These are phyloP conservation scores for Macrophya alboannulata DNA, from an alignment of 2,888 invertebrate genomes.

Conservation along the genomic window DNA sequence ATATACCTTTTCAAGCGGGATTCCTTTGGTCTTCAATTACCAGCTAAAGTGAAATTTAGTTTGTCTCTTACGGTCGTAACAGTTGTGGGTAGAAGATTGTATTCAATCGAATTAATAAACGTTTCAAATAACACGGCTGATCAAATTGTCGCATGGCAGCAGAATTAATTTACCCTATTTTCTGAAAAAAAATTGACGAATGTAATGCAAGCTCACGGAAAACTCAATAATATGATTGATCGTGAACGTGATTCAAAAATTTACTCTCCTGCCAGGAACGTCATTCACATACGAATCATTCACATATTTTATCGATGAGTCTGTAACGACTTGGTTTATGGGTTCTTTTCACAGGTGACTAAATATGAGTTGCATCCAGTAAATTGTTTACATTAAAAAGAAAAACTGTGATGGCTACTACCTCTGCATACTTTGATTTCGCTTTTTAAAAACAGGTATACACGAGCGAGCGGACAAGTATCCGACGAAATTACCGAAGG, in stretches of 20 bases:
- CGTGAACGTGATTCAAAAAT: neutral
- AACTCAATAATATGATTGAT: neutral
- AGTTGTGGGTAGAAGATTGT: neutral
- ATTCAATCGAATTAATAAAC: neutral
- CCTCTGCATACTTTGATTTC: conserved; percentile 26
- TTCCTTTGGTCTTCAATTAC: conserved; percentile 31
- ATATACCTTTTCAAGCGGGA: conserved; percentile 38
- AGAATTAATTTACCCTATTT: neutral
- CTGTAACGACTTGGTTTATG: neutral
- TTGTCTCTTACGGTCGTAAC: neutral
- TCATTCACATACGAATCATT: neutral
- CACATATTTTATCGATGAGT: neutral
- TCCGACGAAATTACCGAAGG: conserved; percentile 47
- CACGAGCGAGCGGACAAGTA: conserved; percentile 17
- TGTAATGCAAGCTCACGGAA: too few relatives aligned
- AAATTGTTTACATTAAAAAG: neutral
- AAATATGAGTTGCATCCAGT: neutral
- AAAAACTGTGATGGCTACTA: neutral
- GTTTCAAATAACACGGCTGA: conserved; percentile 7
- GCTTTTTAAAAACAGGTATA: conserved; percentile 39
- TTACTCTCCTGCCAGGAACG: neutral
- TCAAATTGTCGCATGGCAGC: neutral
- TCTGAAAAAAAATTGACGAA: neutral
- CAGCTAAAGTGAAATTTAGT: conserved; percentile 3
- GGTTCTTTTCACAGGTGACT: neutral